Evolutionary conservation across 2,113 vertebrate genomes (phyloP).

Genomic region (Climacteris rufus): DNA sequence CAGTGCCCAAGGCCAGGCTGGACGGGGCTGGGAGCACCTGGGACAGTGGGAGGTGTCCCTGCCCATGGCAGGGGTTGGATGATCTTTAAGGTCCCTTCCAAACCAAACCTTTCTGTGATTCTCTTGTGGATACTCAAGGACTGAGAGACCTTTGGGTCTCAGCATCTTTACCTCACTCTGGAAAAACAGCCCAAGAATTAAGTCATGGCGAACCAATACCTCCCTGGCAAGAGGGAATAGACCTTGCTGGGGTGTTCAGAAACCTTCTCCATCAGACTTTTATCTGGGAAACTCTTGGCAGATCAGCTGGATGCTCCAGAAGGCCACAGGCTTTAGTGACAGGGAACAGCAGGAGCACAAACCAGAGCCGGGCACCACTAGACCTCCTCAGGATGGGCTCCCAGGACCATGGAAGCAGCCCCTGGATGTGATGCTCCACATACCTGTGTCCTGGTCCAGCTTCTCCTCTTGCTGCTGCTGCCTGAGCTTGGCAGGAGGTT

Average conservation of each 20-base stretch:
- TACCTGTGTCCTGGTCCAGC: background rate
- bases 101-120: background rate
- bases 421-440: no score
- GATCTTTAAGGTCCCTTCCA: background rate
- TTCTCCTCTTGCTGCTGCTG: background rate
- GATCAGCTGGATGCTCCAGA: background rate
- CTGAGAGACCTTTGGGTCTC: background rate
- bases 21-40: background rate
- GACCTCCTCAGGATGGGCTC: background rate
- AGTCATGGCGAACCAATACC: background rate
- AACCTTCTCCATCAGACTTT: background rate
- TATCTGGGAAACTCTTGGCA: background rate
- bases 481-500: accelerated
- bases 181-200: accelerated
- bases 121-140: background rate
- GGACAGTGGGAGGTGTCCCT: background rate
- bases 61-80: background rate
- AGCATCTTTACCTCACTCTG: background rate
- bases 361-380: background rate
- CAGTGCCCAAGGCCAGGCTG: accelerated
- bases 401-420: background rate
- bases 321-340: background rate
- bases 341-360: background rate
- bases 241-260: background rate
- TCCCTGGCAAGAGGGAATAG: background rate